Evolutionary conservation across 1,140 invertebrate species (phyloP), one percentile per base, ranked within the genome.

Genomic region (Sinella curviseta): DNA sequence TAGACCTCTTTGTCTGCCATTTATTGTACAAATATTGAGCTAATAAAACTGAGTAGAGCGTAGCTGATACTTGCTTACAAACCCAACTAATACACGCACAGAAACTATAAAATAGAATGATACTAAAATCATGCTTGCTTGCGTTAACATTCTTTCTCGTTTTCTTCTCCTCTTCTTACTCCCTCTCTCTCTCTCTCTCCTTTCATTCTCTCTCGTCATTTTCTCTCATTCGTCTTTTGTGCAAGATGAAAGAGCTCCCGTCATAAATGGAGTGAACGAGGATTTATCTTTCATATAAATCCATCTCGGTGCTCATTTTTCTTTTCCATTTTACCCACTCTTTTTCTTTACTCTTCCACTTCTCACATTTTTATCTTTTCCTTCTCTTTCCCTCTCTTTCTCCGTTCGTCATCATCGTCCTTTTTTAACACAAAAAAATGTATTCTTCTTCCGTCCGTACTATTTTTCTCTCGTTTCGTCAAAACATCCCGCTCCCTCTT

Each of bases 231-330:
- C 39, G 8, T 20, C 20, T 8, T 20, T 8, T 48, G 39, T 48
- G 39, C 8, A 48, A 48, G 65, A 70, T 33, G 65, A 70, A 70
- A 70, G 65, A 33, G 65, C 31, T 70, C 3, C 2, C 2, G 65
- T 70, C 65, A 70, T 33, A 70, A 70, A 30, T 31, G 65, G 65
- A 70, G 57, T 30, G 65, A 33, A 70, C 26, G 65, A 70, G 12
- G 65, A 33, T 31, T 70, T 70, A 70, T 70, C 65, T 70, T 70
- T 30, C 65, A 33, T 70, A 70, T n/a, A 33, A 70, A 70, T 70
- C 26, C 65, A 70, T 70, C 31, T 31, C 31, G 26, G 26, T n/a
- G 24, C 26, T 70, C 31, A 70, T 70, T 70, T 70, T 30, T 70
- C 31, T 60, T 60, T n/a, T 24, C 8, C 3, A 60, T 60, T 60